Evolutionary conservation across 1,140 invertebrate genomes (phyloP).

Genomic region (Drosophila serrata): DNA sequence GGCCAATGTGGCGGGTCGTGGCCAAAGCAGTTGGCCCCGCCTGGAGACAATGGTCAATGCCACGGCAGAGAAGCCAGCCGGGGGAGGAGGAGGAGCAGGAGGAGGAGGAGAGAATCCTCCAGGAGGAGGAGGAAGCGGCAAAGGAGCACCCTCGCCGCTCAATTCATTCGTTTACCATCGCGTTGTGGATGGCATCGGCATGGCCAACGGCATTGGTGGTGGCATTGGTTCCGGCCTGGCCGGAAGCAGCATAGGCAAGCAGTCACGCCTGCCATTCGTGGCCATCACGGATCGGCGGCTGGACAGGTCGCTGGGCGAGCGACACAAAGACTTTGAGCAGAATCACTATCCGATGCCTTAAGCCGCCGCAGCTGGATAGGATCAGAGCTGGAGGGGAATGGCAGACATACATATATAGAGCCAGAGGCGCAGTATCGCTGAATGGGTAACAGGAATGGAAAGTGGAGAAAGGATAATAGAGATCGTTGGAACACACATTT

Average conservation of each 20-base stretch:
- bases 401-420: neutral
- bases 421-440: neutral
- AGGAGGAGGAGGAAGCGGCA: constrained; percentile 2
- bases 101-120: neutral
- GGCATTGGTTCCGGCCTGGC: constrained; percentile 19
- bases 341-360: constrained; percentile 85
- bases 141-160: constrained; percentile 45
- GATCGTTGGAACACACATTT: neutral
- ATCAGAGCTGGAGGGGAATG: neutral
- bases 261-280: constrained; percentile 76
- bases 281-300: constrained; percentile 80
- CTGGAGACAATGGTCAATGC: constrained; percentile 4
- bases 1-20: constrained; percentile 67
- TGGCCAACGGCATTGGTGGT: constrained; percentile 6
- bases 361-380: constrained; percentile 34
- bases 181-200: constrained; percentile 56
- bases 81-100: neutral
- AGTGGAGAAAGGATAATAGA: neutral
- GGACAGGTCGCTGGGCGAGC: constrained; percentile 65
- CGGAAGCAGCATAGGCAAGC: constrained; percentile 63
- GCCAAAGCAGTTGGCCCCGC: constrained; percentile 51
- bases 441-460: neutral
- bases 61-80: constrained; percentile 17
- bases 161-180: constrained; percentile 83
- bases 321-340: constrained; percentile 82